Percentiles rank a stretch among this genome's conserved stretches.
phyloP scores from a whole-genome alignment of 2,888 invertebrate species.

The Perizoma flavofasciatum region DNA sequence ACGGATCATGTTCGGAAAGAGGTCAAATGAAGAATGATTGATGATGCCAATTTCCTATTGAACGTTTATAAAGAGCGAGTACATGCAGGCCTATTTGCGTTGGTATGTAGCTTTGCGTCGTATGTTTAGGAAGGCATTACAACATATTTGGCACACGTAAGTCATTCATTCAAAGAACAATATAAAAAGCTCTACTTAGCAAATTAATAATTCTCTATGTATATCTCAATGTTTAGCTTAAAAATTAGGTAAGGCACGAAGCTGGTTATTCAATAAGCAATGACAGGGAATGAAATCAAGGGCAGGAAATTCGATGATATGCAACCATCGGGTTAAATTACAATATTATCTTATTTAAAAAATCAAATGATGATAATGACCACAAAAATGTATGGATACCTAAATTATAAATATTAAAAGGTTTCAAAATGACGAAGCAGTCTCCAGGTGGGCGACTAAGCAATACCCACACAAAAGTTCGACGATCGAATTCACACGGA shows the following conservation, averaged over 20 bases:
- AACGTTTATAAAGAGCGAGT: slow-evolving; percentile 41
- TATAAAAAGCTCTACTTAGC: too few relatives aligned
- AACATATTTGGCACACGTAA: slow-evolving; percentile 16
- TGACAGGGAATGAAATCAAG: not conserved
- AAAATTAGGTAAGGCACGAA: too few relatives aligned
- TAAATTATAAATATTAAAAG: slow-evolving; percentile 6
- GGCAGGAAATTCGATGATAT: too few relatives aligned
- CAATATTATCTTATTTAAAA: too few relatives aligned
- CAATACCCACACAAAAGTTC: slow-evolving; percentile 35
- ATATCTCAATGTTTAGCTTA: too few relatives aligned
- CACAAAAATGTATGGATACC: slow-evolving; percentile 9
- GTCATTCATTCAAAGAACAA: slow-evolving; percentile 7
- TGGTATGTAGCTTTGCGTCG: slow-evolving; percentile 35
- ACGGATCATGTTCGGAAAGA: slow-evolving; percentile 45
- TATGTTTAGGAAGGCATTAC: slow-evolving; percentile 20
- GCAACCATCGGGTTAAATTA: too few relatives aligned
- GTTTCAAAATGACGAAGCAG: slow-evolving; percentile 27
- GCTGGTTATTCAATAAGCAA: slow-evolving; percentile 22
- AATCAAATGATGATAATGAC: not conserved
- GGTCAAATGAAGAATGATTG: slow-evolving; percentile 66
- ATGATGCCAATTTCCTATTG: slow-evolving; percentile 70
- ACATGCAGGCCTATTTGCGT: slow-evolving; percentile 49
- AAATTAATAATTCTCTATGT: too few relatives aligned
- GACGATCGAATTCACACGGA: slow-evolving; percentile 36
- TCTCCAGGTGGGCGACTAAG: slow-evolving; percentile 41